phyloP scores from a whole-genome alignment of 1,140 invertebrate species.

The Ridgeia piscesae region DNA sequence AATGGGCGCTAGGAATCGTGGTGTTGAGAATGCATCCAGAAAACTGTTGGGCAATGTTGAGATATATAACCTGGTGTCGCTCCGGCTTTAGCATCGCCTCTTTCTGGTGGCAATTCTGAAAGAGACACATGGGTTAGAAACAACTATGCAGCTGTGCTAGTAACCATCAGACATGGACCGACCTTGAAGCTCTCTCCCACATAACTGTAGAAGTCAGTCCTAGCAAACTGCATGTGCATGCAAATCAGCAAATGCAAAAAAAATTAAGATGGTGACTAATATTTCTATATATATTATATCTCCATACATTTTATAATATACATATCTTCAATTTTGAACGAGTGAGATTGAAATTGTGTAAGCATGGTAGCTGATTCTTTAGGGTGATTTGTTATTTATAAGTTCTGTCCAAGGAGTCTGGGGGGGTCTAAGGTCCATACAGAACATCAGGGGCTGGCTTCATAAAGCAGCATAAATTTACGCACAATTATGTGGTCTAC shows the following conservation, averaged over 20 bases:
- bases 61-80: constrained; percentile 75
- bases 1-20: constrained; percentile 48
- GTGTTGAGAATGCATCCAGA: constrained; percentile 37
- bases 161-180: background rate
- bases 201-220: background rate
- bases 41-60: constrained; percentile 57
- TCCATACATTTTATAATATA: no score
- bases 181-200: background rate
- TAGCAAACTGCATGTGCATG: background rate
- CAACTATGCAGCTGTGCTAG: constrained; percentile 12
- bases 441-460: no score
- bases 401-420: no score
- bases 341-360: no score
- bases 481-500: no score
- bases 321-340: no score
- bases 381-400: no score
- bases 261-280: background rate
- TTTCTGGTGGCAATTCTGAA: constrained; percentile 71
- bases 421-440: no score
- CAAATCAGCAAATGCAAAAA: no score
- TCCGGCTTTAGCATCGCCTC: constrained; percentile 65
- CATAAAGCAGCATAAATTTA: no score
- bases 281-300: background rate
- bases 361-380: no score
- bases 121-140: constrained; percentile 30